Conservation (phyloP, 2,797 vertebrate species). For the Diceros bicornis region DNA sequence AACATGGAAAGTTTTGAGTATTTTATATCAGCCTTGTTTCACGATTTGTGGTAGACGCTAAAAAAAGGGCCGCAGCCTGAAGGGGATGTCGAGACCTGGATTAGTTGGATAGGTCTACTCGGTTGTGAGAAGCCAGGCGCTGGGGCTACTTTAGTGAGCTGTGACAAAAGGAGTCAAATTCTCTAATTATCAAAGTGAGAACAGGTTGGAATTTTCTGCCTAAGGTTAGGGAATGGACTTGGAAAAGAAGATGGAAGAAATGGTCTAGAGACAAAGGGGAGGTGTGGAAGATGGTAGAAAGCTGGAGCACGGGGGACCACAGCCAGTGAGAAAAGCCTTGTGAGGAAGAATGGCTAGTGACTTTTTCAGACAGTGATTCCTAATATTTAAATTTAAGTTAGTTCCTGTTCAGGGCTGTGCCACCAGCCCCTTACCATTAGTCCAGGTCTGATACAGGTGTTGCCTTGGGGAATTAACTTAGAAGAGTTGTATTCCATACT, state of each 20-base stretch:
- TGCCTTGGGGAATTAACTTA: not conserved
- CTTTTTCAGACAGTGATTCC: not conserved
- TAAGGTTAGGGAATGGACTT: not conserved
- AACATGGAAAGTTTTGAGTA: not conserved
- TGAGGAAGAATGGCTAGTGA: not conserved
- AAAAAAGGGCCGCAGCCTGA: too few relatives aligned
- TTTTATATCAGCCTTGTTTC: not conserved
- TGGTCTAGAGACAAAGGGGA: not conserved
- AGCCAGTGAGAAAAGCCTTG: not conserved
- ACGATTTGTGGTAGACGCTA: not conserved
- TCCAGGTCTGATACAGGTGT: not conserved
- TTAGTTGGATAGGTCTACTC: not conserved
- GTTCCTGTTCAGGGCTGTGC: not conserved
- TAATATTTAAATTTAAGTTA: not conserved
- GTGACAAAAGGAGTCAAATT: not conserved
- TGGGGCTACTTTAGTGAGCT: not conserved
- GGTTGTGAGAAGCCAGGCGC: not conserved
- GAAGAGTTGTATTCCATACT: not conserved
- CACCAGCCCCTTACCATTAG: not conserved
- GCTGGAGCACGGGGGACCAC: not conserved
- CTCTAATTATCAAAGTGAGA: not conserved
- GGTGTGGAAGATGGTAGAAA: not conserved
- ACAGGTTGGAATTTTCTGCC: not conserved
- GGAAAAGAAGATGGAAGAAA: not conserved
- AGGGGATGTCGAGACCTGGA: not conserved